phyloP scores from a whole-genome alignment of 2,113 vertebrate species.

The Xiphophorus maculatus region DNA sequence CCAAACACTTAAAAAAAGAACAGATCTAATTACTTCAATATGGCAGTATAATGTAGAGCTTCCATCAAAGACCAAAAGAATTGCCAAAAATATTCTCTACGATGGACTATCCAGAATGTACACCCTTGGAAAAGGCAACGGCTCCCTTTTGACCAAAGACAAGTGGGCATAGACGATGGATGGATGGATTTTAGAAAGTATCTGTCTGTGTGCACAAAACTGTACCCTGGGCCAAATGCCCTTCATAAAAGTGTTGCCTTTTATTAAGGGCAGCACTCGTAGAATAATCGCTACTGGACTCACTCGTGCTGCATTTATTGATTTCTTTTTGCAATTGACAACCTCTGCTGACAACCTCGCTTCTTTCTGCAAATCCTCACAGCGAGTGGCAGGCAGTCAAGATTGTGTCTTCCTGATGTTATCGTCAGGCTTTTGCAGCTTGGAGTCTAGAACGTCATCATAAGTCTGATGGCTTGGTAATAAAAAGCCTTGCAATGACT shows the following conservation, averaged over 20 bases:
- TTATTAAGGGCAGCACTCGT: not conserved
- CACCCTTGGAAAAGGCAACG: too few relatives aligned
- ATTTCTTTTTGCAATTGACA: constrained; percentile 25
- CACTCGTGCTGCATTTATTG: constrained; percentile 28
- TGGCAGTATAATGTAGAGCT: not conserved
- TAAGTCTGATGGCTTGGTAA: constrained; percentile 45
- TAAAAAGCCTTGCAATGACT: constrained; percentile 41
- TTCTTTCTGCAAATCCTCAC: constrained; percentile 27
- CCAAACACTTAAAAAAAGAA: constrained; percentile 1
- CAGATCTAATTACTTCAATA: not conserved
- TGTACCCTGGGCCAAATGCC: too few relatives aligned
- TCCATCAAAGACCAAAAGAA: not conserved
- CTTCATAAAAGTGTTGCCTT: too few relatives aligned
- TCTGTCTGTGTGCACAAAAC: too few relatives aligned
- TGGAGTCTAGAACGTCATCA: constrained; percentile 23
- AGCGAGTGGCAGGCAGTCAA: constrained; percentile 15
- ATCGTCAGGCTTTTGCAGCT: constrained; percentile 20
- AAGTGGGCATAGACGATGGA: too few relatives aligned
- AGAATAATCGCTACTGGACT: not conserved
- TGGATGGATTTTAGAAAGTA: not conserved
- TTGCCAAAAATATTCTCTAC: not conserved
- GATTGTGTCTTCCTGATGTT: constrained; percentile 33
- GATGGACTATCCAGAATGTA: too few relatives aligned
- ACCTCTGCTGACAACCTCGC: constrained; percentile 5
- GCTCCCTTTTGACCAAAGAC: too few relatives aligned